phyloP scores from a whole-genome alignment of 1,140 invertebrate genomes.

The Cyclargus thomasi region DNA sequence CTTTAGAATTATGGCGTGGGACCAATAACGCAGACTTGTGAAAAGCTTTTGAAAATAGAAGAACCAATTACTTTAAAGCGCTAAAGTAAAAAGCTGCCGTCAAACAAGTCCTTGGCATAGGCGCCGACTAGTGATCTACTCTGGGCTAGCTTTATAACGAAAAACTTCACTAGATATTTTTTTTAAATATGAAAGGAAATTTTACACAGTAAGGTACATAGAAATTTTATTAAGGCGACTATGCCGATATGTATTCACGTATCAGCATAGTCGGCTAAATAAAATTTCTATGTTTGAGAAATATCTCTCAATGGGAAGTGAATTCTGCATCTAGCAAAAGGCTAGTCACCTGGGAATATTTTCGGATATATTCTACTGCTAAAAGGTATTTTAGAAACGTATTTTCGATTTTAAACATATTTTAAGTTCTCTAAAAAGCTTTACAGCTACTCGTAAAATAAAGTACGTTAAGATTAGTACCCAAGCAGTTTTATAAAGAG shows the following conservation, averaged over 20 bases:
- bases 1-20: too few species aligned
- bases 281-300: not conserved
- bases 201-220: not conserved
- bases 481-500: too few species aligned
- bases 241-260: not conserved
- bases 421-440: too few species aligned
- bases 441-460: too few species aligned
- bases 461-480: too few species aligned
- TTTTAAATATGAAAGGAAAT: not conserved
- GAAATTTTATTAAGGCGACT: not conserved
- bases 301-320: not conserved
- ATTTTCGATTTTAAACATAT: not conserved
- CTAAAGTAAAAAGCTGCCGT: too few species aligned
- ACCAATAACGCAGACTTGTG: too few species aligned
- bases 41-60: too few species aligned
- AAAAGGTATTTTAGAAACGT: slow-evolving; percentile 1
- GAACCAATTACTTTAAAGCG: too few species aligned
- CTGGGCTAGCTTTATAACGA: not conserved
- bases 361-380: not conserved
- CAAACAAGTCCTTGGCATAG: too few species aligned
- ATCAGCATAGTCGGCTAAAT: too few species aligned
- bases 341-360: not conserved
- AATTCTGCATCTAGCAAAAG: not conserved
- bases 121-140: not conserved
- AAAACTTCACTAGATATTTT: not conserved